Evolutionary conservation across 1,140 invertebrate species (phyloP), one percentile per base, ranked within the genome.

Genomic region (Calliopsis andreniformis): DNA sequence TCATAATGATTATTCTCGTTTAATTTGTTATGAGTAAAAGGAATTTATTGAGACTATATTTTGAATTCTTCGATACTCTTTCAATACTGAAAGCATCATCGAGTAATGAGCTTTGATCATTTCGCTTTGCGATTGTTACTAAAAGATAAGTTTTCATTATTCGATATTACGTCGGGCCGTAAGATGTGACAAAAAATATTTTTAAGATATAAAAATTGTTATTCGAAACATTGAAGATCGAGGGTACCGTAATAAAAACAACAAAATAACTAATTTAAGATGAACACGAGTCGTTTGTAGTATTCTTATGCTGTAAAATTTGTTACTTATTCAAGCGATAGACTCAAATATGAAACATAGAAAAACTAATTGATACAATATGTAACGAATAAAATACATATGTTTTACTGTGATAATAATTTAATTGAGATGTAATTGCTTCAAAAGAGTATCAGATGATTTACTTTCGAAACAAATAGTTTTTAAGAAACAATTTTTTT

Each of bases 371-470:
- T 55, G n/a, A 66, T 66, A 28, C 20, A 18, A 43, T 23, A 23
- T 23, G 28, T 32, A 28, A 63, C 30, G 25, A 30, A 20, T 39
- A 42, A 42, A 51, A 51, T 63, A 63, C 16, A 47, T 63, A 59
- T 25, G 20, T 23, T 47, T 63, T 30, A 63, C 25, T 63, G 23
- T 30, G 25, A 47, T 63, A 30, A 47, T 30, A 47, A 12, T 63
- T 63, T 47, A 63, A 63, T 63, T 25, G 25, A 8, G 47, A 30
- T 63, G 12, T 45, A 47, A 63, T 35, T n/a, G 32, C 20, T 59
- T 59, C n/a, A 59, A 35, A 59, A 39, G n/a, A 39, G 32, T 59
- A 59, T 59, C 32, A 14, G 4, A 59, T 59, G 39, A 20, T 39
- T 23, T 39, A 32, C 56, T 42, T 20, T 10, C n/a, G 20, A 59